These are phyloP conservation scores for Ochropacha duplaris DNA, from an alignment of 2,888 invertebrate genomes.

Conservation along the genomic window DNA sequence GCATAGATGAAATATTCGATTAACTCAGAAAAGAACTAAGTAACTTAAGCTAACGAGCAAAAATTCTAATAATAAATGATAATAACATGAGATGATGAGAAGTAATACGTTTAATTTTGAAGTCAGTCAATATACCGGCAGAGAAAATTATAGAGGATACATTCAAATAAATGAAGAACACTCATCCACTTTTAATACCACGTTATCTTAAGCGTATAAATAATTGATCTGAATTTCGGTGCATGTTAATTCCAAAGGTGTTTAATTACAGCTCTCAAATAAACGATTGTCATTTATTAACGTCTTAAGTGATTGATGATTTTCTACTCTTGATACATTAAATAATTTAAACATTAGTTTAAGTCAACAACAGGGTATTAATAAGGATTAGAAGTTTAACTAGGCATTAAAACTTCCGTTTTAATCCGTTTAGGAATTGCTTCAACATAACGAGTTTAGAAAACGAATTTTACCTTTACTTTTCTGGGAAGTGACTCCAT, in stretches of 20 bases:
- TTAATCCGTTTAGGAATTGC: background rate
- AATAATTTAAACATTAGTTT: background rate
- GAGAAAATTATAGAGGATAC: background rate
- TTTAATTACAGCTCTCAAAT: background rate
- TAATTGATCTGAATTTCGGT: background rate
- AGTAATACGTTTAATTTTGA: background rate
- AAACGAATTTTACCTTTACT: constrained; percentile 86
- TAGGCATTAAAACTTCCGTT: background rate
- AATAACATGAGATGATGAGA: background rate
- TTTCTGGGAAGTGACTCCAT: constrained; percentile 86
- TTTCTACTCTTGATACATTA: background rate
- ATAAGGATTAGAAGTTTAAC: background rate
- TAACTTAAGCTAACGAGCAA: background rate
- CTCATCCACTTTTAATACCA: background rate
- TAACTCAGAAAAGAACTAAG: no score
- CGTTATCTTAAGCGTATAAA: background rate
- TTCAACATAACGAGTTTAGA: background rate
- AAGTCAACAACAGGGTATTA: background rate
- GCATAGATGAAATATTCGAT: background rate
- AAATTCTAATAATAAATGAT: background rate
- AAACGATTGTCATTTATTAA: background rate
- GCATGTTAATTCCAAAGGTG: background rate
- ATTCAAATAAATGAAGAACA: background rate
- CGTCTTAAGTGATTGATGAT: background rate
- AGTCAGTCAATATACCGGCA: background rate